Conservation (phyloP, 2,797 vertebrate genomes). For the Sardinella longiceps region DNA sequence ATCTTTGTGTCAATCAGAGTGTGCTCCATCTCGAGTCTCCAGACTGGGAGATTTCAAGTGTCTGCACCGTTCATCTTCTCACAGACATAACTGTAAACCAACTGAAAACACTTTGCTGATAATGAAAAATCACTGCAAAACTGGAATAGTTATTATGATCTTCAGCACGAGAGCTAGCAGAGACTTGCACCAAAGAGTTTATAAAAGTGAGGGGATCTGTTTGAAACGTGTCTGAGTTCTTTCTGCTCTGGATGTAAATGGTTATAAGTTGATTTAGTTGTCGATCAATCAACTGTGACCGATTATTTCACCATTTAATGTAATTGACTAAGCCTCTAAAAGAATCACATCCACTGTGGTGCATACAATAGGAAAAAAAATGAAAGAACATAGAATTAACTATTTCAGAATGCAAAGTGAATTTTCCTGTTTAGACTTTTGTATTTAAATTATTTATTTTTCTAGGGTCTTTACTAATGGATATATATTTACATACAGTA, state of each 20-base stretch:
- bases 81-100: neutral
- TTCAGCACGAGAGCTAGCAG: neutral
- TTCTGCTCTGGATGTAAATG: neutral
- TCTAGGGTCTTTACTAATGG: slow-evolving; percentile 77
- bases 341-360: slow-evolving; percentile 72
- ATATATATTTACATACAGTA: slow-evolving; percentile 59
- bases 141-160: neutral
- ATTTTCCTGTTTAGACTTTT: slow-evolving; percentile 83
- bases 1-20: neutral
- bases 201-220: neutral
- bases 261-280: neutral
- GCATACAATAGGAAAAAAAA: slow-evolving; percentile 61
- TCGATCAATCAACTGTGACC: slow-evolving; percentile 68
- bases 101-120: neutral
- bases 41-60: neutral
- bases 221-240: neutral
- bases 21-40: neutral
- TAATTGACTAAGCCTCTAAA: slow-evolving; percentile 69
- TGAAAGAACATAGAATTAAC: slow-evolving; percentile 59
- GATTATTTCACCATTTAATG: slow-evolving; percentile 59
- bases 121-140: neutral
- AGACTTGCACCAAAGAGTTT: slow-evolving; percentile 7
- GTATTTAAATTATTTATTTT: slow-evolving; percentile 96
- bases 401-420: slow-evolving; percentile 72
- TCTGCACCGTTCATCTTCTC: neutral